Evolutionary conservation across 2,797 vertebrate species (phyloP), one percentile per base, ranked within the genome.

Genomic region (Pygocentrus nattereri): DNA sequence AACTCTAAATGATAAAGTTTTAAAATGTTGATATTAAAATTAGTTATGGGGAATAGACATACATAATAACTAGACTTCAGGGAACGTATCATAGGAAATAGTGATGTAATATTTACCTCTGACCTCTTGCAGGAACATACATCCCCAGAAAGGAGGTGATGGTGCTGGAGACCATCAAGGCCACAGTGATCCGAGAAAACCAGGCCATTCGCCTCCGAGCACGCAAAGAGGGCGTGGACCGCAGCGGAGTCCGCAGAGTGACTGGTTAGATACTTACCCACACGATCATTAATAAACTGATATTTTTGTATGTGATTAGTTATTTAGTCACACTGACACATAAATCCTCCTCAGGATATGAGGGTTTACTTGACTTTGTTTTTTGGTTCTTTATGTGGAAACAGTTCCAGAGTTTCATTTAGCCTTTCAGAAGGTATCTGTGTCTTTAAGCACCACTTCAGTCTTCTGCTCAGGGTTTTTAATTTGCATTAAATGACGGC

Each of bases 161-260:
- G 0, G 95, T 98, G 0, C 74, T 96, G 65, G 94, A 97, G 90
- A 96, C 93, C 12, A 95, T 97, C 82, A 96, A 96, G 78, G 97
- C 97, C 82, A 97, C 96, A 0, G 89, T 97, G 82, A 96, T 98
- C 86, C 78, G 90, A 15, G 96, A 96, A 87, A 97, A 97, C 90
- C 97, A 98, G 90, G 97, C 97, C 75, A 96, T 98, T 89, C 89
- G 94, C 4, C 94, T 98, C 65, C 90, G 95, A n/a, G 97, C 97
- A 0, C 93, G 96, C 16, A 97, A 97, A 84, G 96, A 97, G 78
- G 96, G 95, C 3, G 73, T 87, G n/a, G 96, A 97, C 93, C 77
- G 97, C 3, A 87, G 90, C 0, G 95, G 94, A 0, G 90, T 92
- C 5, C 91, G 81, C 52, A 90, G 96, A 21, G 96, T 98, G 81